Base-by-base conservation (phyloP, 2,797 vertebrate species). In the Spea hammondii region DNA sequence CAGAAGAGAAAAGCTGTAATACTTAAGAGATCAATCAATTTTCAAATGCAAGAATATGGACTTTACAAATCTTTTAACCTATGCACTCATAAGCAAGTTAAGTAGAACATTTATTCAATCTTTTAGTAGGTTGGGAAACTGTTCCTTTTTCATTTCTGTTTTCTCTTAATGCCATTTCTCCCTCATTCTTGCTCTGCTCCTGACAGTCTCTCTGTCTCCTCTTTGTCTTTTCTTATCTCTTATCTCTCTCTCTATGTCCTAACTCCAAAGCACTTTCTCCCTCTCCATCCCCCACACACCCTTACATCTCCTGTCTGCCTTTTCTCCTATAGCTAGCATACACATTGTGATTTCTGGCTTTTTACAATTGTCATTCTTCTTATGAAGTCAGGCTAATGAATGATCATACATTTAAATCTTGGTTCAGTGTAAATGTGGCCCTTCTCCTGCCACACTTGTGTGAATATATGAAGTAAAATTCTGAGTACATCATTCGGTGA, bases 261-360 rank as follows among this genome's bases (percentile, higher is more conserved):
- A 77, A 78, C 80, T 82, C 80, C 79, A 82, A 82, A 82, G 80
- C 75, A 82, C 80, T 77, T 82, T 78, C 71, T 81, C 79, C 54
- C 57, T 67, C 59, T 54, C 80, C 80, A 59, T 74, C 80, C 80
- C 77, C 80, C 80, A 77, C 71, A 71, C 69, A 77, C 47, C 51
- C 48, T 57, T 60, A 55, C 73, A 78, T 76, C 65, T 69, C 64
- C 46, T 48, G 60, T 68, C 83, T 82, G 62, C 8, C 70, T 48
- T 17, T 51, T 76, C 46, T 70, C 55, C 70, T 50, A 17, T 17
- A 60, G 14, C 65, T 68, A 60, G 68, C 51, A 54, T 62, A 70
- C 48, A 49, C 55, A 50, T 45, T 66, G 65, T 69, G 71, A 62
- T 71, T 72, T 62, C 14, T 70, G 65, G 32, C 62, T 17, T 46